These are phyloP conservation scores for Drosophila phalerata DNA, from an alignment of 2,888 invertebrate genomes.

Conservation along the genomic window DNA sequence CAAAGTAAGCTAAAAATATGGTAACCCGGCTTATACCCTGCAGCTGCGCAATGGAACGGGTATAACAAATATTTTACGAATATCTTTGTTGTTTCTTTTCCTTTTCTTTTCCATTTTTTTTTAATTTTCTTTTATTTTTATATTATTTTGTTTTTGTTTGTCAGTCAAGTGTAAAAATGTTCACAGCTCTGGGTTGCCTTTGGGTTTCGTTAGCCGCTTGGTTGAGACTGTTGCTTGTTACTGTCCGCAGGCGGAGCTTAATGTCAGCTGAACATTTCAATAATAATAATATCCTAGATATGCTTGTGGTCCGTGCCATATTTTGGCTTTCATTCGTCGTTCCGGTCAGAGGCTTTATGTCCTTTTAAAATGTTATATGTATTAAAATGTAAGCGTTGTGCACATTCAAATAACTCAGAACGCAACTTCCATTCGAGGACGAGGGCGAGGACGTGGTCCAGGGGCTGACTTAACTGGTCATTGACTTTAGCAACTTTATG, in stretches of 20 bases:
- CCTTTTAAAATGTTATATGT: conserved; percentile 56
- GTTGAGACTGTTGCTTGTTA: conserved; percentile 20
- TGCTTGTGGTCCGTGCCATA: conserved; percentile 32
- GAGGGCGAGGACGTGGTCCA: conserved; percentile 4
- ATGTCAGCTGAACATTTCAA: conserved; percentile 59
- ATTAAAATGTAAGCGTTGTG: conserved; percentile 63
- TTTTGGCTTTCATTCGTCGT: conserved; percentile 29
- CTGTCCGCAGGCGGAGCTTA: conserved; percentile 56
- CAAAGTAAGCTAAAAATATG: background rate
- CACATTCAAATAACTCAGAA: conserved; percentile 65
- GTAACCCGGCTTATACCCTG: conserved; percentile 15
- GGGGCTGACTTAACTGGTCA: conserved; percentile 79
- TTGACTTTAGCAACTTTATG: conserved; percentile 77
- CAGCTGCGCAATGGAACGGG: conserved; percentile 9
- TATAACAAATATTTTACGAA: conserved; percentile 39
- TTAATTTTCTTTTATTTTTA: conserved; percentile 28
- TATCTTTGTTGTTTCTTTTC: conserved; percentile 11
- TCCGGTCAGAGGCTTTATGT: conserved; percentile 39
- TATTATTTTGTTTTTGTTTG: conserved; percentile 28
- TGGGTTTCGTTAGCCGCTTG: conserved; percentile 14
- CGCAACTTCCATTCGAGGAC: conserved; percentile 5
- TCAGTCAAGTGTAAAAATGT: conserved; percentile 53
- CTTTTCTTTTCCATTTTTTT: background rate
- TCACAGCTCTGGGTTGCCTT: conserved; percentile 43
- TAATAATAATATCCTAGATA: conserved; percentile 46